phyloP scores from a whole-genome alignment of 2,797 vertebrate species.

The Chloroceryle inda region DNA sequence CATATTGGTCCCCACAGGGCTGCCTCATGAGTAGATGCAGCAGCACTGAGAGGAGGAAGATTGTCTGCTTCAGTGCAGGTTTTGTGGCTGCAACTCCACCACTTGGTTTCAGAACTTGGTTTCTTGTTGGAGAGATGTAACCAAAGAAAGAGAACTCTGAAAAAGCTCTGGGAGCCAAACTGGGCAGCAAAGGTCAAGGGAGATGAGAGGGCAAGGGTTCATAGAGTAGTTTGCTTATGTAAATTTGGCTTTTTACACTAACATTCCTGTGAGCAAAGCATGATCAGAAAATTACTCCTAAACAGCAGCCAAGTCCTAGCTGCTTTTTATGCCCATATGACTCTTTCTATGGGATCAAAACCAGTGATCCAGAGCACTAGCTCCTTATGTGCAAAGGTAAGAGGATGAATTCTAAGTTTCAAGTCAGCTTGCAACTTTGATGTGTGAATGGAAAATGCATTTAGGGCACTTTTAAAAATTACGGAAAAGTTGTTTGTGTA shows the following conservation, averaged over 20 bases:
- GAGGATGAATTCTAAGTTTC: not conserved
- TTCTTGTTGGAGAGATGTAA: not conserved
- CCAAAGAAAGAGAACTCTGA: not conserved
- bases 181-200: not conserved
- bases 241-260: constrained; percentile 18
- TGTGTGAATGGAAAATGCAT: not conserved
- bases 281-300: constrained; percentile 5
- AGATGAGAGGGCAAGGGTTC: constrained; percentile 6
- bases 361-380: not conserved
- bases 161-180: not conserved
- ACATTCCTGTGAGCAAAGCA: not conserved
- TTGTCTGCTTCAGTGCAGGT: not conserved
- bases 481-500: not conserved
- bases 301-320: constrained; percentile 1
- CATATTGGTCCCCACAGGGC: not conserved
- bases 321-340: not conserved
- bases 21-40: not conserved
- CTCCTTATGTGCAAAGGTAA: not conserved
- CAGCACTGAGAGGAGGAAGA: not conserved
- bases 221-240: not conserved
- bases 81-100: not conserved
- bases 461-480: not conserved
- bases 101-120: not conserved
- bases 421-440: not conserved
- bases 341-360: not conserved